A percentile compares a stretch with the other conserved stretches of the same genome.
Conservation (phyloP, 2,888 invertebrate species). For the Hoplodrina blanda region DNA sequence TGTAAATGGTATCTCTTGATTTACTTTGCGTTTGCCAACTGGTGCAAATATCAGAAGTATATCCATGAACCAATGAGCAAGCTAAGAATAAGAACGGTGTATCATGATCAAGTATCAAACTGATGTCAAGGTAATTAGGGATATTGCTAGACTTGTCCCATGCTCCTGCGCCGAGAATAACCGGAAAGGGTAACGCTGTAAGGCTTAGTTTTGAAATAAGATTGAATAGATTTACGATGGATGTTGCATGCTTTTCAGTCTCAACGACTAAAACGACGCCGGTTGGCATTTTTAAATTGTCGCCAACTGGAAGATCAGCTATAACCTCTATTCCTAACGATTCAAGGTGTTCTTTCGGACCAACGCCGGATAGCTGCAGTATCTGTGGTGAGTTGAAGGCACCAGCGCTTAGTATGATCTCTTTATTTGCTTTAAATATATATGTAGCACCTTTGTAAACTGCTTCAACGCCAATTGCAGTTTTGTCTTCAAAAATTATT, state of each 20-base stretch:
- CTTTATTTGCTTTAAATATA: slow-evolving; percentile 48
- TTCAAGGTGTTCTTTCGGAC: slow-evolving; percentile 47
- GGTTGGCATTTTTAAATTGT: slow-evolving; percentile 36
- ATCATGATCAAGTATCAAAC: slow-evolving; percentile 47
- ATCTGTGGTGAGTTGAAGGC: slow-evolving; percentile 50
- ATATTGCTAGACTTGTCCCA: slow-evolving; percentile 24
- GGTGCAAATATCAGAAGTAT: slow-evolving; percentile 50
- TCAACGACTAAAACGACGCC: slow-evolving; percentile 22
- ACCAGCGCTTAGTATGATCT: slow-evolving; percentile 54
- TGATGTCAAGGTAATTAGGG: slow-evolving; percentile 23
- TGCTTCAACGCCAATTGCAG: slow-evolving; percentile 45
- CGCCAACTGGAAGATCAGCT: slow-evolving; percentile 53
- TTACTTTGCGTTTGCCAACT: slow-evolving; percentile 75
- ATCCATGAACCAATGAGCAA: slow-evolving; percentile 25
- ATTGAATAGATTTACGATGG: accelerated
- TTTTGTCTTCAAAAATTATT: slow-evolving; percentile 41
- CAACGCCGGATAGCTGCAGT: slow-evolving; percentile 54
- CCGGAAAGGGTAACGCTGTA: slow-evolving; percentile 39
- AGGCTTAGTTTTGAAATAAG: not conserved
- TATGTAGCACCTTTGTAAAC: slow-evolving; percentile 22
- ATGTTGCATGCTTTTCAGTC: not conserved
- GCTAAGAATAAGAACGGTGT: slow-evolving; percentile 31
- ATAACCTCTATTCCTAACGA: slow-evolving; percentile 36
- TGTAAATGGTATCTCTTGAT: slow-evolving; percentile 46
- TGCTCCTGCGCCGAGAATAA: slow-evolving; percentile 45